Evolutionary conservation across 2,113 vertebrate genomes (phyloP).

Genomic region (Struthidea cinerea): DNA sequence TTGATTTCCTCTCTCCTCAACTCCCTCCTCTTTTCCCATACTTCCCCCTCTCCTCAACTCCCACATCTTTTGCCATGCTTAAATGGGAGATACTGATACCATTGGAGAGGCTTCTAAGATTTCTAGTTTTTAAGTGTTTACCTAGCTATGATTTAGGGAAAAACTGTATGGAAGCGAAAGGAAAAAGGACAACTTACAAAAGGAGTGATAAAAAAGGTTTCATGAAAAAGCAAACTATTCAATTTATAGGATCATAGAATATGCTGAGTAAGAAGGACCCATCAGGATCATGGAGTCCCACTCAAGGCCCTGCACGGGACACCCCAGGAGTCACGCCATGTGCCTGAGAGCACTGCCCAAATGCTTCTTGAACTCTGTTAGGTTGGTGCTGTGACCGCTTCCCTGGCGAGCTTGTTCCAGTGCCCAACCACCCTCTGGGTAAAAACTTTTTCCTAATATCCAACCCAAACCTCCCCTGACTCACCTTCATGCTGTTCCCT

Average conservation of each 20-base stretch:
- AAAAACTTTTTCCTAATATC: background rate
- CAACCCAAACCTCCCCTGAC: background rate
- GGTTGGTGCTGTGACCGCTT: background rate
- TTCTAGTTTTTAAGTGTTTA: background rate
- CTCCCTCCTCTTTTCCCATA: background rate
- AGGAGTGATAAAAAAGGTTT: background rate
- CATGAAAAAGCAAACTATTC: background rate
- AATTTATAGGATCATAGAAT: background rate
- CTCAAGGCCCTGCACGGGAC: background rate
- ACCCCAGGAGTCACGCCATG: background rate
- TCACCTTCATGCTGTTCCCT: background rate
- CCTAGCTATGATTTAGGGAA: background rate
- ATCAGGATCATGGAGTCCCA: background rate
- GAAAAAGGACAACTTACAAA: background rate
- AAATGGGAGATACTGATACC: background rate
- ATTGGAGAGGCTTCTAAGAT: background rate
- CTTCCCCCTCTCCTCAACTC: background rate
- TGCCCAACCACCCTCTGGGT: background rate
- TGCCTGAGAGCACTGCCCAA: background rate
- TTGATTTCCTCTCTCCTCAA: background rate
- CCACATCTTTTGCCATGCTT: background rate
- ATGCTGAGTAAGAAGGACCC: background rate
- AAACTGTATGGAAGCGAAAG: background rate
- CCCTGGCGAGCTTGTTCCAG: background rate
- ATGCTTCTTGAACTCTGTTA: background rate